phyloP scores from a whole-genome alignment of 2,113 vertebrate species.

The Pedetes capensis region DNA sequence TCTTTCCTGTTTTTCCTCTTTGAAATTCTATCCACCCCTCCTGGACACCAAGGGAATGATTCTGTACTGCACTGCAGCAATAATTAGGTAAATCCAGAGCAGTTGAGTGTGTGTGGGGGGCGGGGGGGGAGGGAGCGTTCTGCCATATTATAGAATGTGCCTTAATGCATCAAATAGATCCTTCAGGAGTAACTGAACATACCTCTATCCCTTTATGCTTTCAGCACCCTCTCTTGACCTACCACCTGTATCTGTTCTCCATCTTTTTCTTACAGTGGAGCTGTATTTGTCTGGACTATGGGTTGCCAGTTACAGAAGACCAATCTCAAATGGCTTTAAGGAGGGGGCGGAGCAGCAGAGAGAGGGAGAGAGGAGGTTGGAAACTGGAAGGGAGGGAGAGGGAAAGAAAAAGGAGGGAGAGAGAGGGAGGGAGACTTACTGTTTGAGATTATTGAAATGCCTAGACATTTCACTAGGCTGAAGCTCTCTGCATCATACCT shows the following conservation, averaged over 20 bases:
- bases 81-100: neutral
- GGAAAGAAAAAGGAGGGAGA: neutral
- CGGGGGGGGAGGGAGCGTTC: neutral
- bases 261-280: neutral
- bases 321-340: neutral
- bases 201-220: neutral
- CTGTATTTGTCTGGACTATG: neutral
- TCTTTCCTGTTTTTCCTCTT: neutral
- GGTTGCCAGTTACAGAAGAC: neutral
- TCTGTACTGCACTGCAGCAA: neutral
- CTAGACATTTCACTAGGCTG: neutral
- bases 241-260: neutral
- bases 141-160: neutral
- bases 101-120: too few relatives aligned
- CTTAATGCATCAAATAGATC: neutral
- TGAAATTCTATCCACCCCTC: neutral
- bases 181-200: neutral
- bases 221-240: neutral
- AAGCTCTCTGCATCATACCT: neutral
- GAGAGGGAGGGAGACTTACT: neutral
- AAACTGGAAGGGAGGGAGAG: neutral
- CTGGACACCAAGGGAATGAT: neutral
- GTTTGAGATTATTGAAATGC: neutral
- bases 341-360: neutral
- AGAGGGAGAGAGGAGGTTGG: neutral